Conservation (phyloP, 2,797 vertebrate species). For the Semaprochilodus insignis region DNA sequence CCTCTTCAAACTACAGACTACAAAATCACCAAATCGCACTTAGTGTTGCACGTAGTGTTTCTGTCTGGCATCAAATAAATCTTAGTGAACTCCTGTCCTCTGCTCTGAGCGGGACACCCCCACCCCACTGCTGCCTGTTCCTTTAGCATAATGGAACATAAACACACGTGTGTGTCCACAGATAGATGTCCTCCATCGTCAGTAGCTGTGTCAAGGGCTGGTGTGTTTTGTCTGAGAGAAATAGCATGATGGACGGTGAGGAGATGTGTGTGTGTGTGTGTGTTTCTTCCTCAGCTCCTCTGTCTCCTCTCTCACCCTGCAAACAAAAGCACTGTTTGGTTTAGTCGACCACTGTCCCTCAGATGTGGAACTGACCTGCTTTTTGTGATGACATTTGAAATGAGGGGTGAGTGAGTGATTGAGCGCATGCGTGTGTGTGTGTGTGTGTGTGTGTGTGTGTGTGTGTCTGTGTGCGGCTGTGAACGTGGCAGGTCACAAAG, state of each 20-base stretch:
- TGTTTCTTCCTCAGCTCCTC: slow-evolving; percentile 48
- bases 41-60: background rate
- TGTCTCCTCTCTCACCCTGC: slow-evolving; percentile 28
- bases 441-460: slow-evolving; percentile 26
- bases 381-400: slow-evolving; percentile 46
- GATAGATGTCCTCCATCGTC: slow-evolving; percentile 69
- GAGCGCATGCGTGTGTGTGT: slow-evolving; percentile 20
- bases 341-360: slow-evolving; percentile 24
- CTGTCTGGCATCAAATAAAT: background rate
- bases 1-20: background rate
- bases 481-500: slow-evolving; percentile 68
- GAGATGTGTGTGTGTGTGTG: slow-evolving; percentile 15
- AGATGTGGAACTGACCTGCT: slow-evolving; percentile 41
- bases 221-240: slow-evolving; percentile 69
- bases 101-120: background rate
- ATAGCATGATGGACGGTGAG: slow-evolving; percentile 58
- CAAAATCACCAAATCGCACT: background rate
- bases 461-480: slow-evolving; percentile 46
- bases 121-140: slow-evolving; percentile 15
- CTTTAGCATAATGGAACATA: slow-evolving; percentile 42
- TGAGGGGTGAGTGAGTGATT: slow-evolving; percentile 38
- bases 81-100: background rate
- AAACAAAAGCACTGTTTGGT: slow-evolving; percentile 57
- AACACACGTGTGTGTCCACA: slow-evolving; percentile 61
- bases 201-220: slow-evolving; percentile 47